Evolutionary conservation across 2,888 invertebrate genomes (phyloP).

Genomic region (Boloria euphrosyne): DNA sequence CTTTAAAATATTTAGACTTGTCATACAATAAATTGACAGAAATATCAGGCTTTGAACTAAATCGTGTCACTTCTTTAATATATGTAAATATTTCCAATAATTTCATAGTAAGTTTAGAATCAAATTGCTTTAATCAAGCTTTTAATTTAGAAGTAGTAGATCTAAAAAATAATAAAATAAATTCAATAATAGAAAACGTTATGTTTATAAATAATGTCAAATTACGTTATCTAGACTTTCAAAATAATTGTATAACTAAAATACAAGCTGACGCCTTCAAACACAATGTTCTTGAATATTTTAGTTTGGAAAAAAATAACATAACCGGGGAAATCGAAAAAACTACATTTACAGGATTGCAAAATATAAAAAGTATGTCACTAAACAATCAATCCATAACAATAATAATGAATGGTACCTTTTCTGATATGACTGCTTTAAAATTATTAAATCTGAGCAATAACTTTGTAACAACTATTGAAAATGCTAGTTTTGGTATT

Average conservation of each 20-base stretch:
- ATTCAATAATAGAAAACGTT: slow-evolving; percentile 51
- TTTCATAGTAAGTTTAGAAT: slow-evolving; percentile 55
- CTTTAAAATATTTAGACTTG: slow-evolving; percentile 54
- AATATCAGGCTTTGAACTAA: slow-evolving; percentile 58
- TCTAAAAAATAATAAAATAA: slow-evolving; percentile 61
- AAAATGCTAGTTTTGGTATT: slow-evolving; percentile 53
- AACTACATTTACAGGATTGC: slow-evolving; percentile 58
- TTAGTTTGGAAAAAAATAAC: slow-evolving; percentile 61
- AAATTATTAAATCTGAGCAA: slow-evolving; percentile 57
- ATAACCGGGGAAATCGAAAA: slow-evolving; percentile 54
- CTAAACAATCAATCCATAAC: slow-evolving; percentile 43
- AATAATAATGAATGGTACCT: slow-evolving; percentile 53
- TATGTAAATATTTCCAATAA: slow-evolving; percentile 63
- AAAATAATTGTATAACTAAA: slow-evolving; percentile 54
- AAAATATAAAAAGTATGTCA: slow-evolving; percentile 51
- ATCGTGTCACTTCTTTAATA: slow-evolving; percentile 53
- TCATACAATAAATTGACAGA: slow-evolving; percentile 56
- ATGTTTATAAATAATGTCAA: slow-evolving; percentile 59
- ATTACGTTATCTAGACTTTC: slow-evolving; percentile 56
- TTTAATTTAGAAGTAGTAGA: slow-evolving; percentile 54
- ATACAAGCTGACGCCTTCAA: slow-evolving; percentile 60
- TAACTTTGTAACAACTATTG: slow-evolving; percentile 55
- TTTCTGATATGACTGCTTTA: slow-evolving; percentile 51
- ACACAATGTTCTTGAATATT: slow-evolving; percentile 50
- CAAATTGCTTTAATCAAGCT: slow-evolving; percentile 60